Conservation (phyloP, 2,113 vertebrate species). For the Podocnemis expansa region DNA sequence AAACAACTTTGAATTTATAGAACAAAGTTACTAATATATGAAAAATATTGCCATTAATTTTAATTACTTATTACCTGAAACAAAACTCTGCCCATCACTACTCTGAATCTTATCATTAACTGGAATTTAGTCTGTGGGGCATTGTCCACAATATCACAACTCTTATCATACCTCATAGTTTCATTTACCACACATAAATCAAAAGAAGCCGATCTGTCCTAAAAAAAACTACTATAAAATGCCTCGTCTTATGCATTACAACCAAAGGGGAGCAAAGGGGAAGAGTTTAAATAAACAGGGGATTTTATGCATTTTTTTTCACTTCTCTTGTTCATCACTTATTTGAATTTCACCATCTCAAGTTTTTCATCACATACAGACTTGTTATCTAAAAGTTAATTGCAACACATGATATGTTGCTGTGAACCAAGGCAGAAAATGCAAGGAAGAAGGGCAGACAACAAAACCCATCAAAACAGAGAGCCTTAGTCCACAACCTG, state of each 20-base stretch:
- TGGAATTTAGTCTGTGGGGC: too few species aligned
- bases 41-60: not conserved
- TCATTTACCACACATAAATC: constrained; percentile 23
- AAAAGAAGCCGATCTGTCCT: not conserved
- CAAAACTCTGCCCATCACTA: not conserved
- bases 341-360: not conserved
- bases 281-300: not conserved
- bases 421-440: not conserved
- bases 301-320: constrained; percentile 22
- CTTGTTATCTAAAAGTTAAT: not conserved
- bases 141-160: not conserved
- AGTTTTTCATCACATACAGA: not conserved
- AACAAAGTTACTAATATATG: not conserved
- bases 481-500: not conserved
- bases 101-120: not conserved
- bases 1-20: not conserved
- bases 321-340: not conserved
- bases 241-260: constrained; percentile 9
- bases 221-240: not conserved
- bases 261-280: not conserved
- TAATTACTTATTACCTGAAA: not conserved
- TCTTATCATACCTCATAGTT: constrained; percentile 6
- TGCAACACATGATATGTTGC: not conserved
- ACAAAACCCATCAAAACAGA: not conserved
- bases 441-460: not conserved